phyloP scores from a whole-genome alignment of 1,140 invertebrate species.

The Musca vetustissima region DNA sequence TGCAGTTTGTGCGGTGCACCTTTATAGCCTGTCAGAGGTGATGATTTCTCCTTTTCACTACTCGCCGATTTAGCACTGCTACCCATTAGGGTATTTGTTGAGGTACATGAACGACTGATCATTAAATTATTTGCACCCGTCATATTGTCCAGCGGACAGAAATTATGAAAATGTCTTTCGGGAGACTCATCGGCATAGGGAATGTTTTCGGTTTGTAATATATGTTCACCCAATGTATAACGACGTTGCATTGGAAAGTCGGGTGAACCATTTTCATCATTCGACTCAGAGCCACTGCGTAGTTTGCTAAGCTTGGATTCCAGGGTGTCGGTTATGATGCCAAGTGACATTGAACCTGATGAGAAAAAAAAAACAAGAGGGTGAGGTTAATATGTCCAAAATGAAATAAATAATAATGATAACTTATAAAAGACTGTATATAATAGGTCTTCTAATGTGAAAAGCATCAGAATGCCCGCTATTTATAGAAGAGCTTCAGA shows the following conservation, averaged over 20 bases:
- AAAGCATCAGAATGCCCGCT: too few relatives aligned
- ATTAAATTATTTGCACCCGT: constrained; percentile 39
- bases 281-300: constrained; percentile 56
- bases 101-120: constrained; percentile 46
- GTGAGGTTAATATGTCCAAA: background rate
- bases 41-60: constrained; percentile 23
- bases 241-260: constrained; percentile 47
- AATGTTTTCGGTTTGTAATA: constrained; percentile 56
- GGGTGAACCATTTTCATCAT: constrained; percentile 47
- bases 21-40: constrained; percentile 23
- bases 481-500: too few relatives aligned
- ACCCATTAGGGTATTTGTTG: constrained; percentile 41
- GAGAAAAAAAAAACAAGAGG: too few relatives aligned
- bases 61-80: constrained; percentile 19
- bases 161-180: constrained; percentile 52
- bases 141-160: constrained; percentile 38
- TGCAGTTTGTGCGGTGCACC: constrained; percentile 41
- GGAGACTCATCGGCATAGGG: constrained; percentile 61
- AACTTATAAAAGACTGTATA: too few relatives aligned
- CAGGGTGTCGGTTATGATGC: constrained; percentile 71
- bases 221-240: constrained; percentile 46
- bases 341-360: constrained; percentile 58
- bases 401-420: too few relatives aligned
- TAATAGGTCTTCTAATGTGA: too few relatives aligned
- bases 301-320: constrained; percentile 72